Percentiles rank a stretch among this genome's conserved stretches.
Evolutionary conservation across 2,888 invertebrate genomes (phyloP).

Genomic region (Drosophila borborema): DNA sequence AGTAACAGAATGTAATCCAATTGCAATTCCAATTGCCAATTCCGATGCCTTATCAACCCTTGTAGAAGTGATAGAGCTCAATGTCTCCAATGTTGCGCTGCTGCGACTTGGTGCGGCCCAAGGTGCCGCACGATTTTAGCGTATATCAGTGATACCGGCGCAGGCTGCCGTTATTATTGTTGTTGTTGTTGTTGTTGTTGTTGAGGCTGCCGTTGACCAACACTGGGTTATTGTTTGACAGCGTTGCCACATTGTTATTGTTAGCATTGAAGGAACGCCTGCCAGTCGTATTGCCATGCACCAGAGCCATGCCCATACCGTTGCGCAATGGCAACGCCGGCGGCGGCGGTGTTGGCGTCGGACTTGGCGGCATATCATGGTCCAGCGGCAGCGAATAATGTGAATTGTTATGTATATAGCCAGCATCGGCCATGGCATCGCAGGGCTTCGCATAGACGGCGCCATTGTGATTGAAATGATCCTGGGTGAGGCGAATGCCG

Average conservation of each 20-base stretch:
- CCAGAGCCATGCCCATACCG: constrained; percentile 63
- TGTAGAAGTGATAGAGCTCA: constrained; percentile 78
- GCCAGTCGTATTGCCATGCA: constrained; percentile 82
- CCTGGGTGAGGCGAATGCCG: constrained; percentile 82
- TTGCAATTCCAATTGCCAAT: background rate
- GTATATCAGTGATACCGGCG: constrained; percentile 84
- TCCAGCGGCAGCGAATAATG: constrained; percentile 84
- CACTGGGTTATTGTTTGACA: constrained; percentile 69
- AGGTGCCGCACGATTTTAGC: constrained; percentile 73
- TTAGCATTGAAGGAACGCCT: constrained; percentile 77
- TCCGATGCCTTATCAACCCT: constrained; percentile 50
- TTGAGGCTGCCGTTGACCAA: constrained; percentile 35
- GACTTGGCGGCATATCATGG: constrained; percentile 82
- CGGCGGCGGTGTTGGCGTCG: constrained; percentile 83
- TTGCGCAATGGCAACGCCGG: constrained; percentile 84
- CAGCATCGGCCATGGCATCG: constrained; percentile 76
- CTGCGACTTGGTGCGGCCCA: constrained; percentile 60
- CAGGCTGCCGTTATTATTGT: constrained; percentile 81
- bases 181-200: constrained; percentile 18
- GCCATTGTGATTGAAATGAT: constrained; percentile 83
- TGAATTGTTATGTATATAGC: constrained; percentile 84
- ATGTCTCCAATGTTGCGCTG: constrained; percentile 58
- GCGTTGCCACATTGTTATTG: constrained; percentile 70
- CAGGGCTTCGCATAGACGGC: constrained; percentile 69
- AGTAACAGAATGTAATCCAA: constrained; percentile 33